Base-by-base conservation (phyloP, 1,140 invertebrate genomes). In the Euschistus heros region DNA sequence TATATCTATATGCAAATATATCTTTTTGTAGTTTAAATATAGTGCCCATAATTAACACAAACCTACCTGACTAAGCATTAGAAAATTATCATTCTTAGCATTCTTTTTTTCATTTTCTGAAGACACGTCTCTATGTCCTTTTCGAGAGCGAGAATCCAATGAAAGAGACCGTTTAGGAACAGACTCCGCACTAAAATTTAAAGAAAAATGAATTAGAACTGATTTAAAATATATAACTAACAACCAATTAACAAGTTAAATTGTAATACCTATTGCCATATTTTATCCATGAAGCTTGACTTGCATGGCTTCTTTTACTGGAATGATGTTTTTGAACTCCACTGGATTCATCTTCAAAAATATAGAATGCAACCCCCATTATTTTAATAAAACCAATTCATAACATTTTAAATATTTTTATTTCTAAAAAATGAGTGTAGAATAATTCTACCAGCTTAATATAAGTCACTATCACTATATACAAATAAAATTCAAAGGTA, bases 61-160 rank as follows among this genome's bases (percentile, higher is more conserved):
- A 33, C 24, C 15, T 62, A 68, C 68, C 64, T 68, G 68, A 22
- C 68, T 67, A 22, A 68, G 65, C 20, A 68, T 47, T 7, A 68
- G 50, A 46, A 67, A 68, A 47, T 66, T 68, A 52, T 68, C 67
- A 33, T 68, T 66, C 24, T 62, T 66, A 24, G 46, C 6, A 42
- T 69, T 68, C 62, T 77, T 77, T 33, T 73, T 70, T 17, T 71
- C 68, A 42, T 74, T 72, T 27, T 79, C 78, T 0, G 78, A 73
- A 33, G 76, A 77, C 13, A 75, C 76, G 67, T 79, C 78, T 30
- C 78, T 69, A 61, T 72, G 76, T 63, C 73, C 77, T 30, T 77
- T 69, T 63, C 74, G 77, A 42, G 78, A 70, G 70, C 76, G 75
- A 44, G 67, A 68, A 62, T 70, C 69, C 26, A 67, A 47, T 18